Conservation (phyloP, 2,888 invertebrate species). For the Scaptomyza tumidula region DNA sequence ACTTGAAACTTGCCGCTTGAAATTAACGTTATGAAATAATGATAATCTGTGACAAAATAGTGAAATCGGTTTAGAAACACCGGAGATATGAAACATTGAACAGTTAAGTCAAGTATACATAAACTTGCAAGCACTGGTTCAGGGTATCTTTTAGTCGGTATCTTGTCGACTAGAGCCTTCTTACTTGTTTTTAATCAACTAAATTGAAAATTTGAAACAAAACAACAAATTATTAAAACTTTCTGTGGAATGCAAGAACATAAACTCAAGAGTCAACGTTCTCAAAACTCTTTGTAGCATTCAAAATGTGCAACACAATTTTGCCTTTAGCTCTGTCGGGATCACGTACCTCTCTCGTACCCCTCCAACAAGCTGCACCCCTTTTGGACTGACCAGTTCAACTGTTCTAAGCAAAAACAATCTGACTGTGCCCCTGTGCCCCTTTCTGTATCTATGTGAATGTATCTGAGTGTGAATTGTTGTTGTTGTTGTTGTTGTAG, state of each 20-base stretch:
- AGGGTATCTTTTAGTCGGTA: no score
- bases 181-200: neutral
- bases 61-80: no score
- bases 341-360: neutral
- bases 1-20: no score
- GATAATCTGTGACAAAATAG: no score
- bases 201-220: constrained; percentile 5
- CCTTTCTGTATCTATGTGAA: neutral
- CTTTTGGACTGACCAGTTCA: constrained; percentile 46
- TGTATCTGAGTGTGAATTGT: constrained; percentile 4
- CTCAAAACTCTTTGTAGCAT: neutral
- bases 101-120: no score
- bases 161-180: no score
- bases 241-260: constrained; percentile 17
- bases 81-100: no score
- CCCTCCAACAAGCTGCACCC: constrained; percentile 1
- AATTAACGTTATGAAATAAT: no score
- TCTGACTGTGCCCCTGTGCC: constrained; percentile 1
- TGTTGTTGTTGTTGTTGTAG: constrained; percentile 11
- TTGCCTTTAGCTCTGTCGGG: constrained; percentile 40
- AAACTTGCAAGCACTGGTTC: no score
- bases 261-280: neutral
- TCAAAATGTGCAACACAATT: constrained; percentile 32
- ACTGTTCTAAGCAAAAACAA: constrained; percentile 29
- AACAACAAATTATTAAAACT: constrained; percentile 24